Percentiles rank a stretch among this genome's conserved stretches.
Conservation (phyloP, 2,888 invertebrate species). For the Rhorus exstirpatorius region DNA sequence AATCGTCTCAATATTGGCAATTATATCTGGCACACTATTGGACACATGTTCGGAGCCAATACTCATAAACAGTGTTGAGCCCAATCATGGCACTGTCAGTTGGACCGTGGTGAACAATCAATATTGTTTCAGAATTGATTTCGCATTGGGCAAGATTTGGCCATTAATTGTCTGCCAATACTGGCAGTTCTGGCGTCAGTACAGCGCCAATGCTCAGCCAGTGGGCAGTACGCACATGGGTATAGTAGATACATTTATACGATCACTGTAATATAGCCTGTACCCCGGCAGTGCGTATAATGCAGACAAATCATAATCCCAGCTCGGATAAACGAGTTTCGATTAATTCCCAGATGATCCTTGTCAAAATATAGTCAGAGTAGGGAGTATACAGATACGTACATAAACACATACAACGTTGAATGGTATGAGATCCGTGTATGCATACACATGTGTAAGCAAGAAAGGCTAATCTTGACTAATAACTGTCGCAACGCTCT, state of each 20-base stretch:
- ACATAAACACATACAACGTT: neutral
- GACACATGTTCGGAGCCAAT: too few relatives aligned
- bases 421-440: neutral
- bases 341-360: constrained; percentile 85
- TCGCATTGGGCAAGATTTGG: too few relatives aligned
- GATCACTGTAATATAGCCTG: constrained; percentile 46
- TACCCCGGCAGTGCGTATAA: constrained; percentile 74
- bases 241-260: constrained; percentile 20
- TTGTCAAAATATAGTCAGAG: constrained; percentile 82
- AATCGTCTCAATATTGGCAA: too few relatives aligned
- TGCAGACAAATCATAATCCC: constrained; percentile 85
- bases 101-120: too few relatives aligned
- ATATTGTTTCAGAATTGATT: too few relatives aligned
- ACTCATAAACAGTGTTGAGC: too few relatives aligned
- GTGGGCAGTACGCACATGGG: too few relatives aligned
- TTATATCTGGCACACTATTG: too few relatives aligned
- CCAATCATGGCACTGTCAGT: too few relatives aligned
- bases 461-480: constrained; percentile 81
- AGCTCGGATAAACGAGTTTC: constrained; percentile 80
- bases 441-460: constrained; percentile 31
- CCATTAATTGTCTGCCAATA: too few relatives aligned
- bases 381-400: constrained; percentile 15
- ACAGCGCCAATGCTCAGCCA: too few relatives aligned
- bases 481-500: constrained; percentile 81
- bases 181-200: too few relatives aligned